phyloP scores from a whole-genome alignment of 1,140 invertebrate genomes.

The Trialeurodes vaporariorum region DNA sequence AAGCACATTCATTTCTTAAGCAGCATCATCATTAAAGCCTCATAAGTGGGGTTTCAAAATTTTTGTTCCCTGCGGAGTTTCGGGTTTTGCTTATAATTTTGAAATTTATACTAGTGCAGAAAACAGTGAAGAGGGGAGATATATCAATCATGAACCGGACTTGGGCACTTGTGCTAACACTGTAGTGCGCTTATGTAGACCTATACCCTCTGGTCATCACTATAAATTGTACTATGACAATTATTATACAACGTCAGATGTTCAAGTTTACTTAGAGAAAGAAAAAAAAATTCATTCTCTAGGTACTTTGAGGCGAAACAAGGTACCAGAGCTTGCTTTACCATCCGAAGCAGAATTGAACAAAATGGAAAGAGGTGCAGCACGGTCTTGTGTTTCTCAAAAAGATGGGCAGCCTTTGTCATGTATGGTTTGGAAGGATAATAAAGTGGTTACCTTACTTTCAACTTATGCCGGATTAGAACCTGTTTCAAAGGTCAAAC shows the following conservation, averaged over 20 bases:
- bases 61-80: constrained; percentile 32
- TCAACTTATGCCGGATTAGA: constrained; percentile 33
- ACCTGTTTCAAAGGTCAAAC: constrained; percentile 27
- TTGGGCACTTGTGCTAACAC: constrained; percentile 19
- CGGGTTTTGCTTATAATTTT: constrained; percentile 31
- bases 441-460: constrained; percentile 33
- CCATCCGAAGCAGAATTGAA: constrained; percentile 18
- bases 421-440: constrained; percentile 26
- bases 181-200: constrained; percentile 17
- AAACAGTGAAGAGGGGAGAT: constrained; percentile 17
- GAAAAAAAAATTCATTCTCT: constrained; percentile 21
- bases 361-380: constrained; percentile 10
- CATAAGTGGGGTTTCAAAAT: constrained; percentile 23
- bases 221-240: constrained; percentile 22
- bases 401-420: constrained; percentile 14
- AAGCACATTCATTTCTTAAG: too few relatives aligned
- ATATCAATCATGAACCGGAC: constrained; percentile 19
- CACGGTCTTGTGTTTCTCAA: constrained; percentile 2
- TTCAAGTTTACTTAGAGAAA: constrained; percentile 21
- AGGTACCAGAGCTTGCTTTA: constrained; percentile 22
- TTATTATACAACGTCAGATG: constrained; percentile 19
- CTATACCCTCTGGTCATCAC: constrained; percentile 16
- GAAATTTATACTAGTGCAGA: constrained; percentile 29
- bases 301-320: constrained; percentile 22
- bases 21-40: constrained; percentile 17